Evolutionary conservation across 2,888 invertebrate species (phyloP), one percentile per base, ranked within the genome.

Genomic region (Diplazon laetatorius): DNA sequence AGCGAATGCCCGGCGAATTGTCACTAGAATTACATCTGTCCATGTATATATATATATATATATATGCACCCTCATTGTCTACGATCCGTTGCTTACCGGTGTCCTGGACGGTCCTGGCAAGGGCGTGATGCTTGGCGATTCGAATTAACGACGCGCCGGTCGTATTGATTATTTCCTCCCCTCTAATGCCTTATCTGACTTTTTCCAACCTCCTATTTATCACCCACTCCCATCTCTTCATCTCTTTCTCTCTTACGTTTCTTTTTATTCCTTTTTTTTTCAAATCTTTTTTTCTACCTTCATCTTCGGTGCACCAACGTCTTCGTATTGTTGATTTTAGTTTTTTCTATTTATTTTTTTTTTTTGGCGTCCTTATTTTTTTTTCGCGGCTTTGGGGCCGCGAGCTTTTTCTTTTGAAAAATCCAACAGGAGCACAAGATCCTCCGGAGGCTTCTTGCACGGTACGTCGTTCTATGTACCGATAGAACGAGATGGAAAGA

Each of bases 71-170:
- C n/a, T n/a, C n/a, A n/a, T n/a, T 39, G 25, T 25, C 46, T 16
- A 42, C 20, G 48, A 57, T 69, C 57, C 59, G 65, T 59, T 52
- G 70, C 77, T 73, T 66, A 78, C 72, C 73, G 44, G 66, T 39
- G 20, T 63, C 71, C 68, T 46, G n/a, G 48, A 59, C 55, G 55
- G 81, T 76, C 79, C 22, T 52, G 18, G 80, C 83, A 80, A 82
- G 85, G 84, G 84, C 84, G 84, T 86, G 85, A 86, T 86, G 84
- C 83, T 82, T 84, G 86, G 85, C 85, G 87, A 88, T 88, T 88
- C 87, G 87, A 87, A 88, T 89, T 88, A 88, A 88, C 87, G 86
- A 88, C 87, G 86, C 83, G 88, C 84, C 86, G 86, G 88, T 86
- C 84, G 86, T 88, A 88, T 88, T 88, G 88, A 88, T 88, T 88